phyloP scores from a whole-genome alignment of 2,113 vertebrate genomes.

The Genyomyrus donnyi region DNA sequence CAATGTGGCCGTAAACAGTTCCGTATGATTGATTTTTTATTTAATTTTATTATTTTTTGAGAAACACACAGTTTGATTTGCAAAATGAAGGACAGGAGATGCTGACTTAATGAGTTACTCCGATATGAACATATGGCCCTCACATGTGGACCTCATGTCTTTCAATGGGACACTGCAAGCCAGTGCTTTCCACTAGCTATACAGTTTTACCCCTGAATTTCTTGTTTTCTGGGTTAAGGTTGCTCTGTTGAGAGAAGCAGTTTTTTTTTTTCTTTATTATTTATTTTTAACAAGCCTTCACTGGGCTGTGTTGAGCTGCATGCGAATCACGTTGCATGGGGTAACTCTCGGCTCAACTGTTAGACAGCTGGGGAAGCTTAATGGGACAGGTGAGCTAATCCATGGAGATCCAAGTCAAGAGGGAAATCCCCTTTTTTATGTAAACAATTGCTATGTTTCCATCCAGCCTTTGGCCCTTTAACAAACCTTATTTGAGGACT shows the following conservation, averaged over 20 bases:
- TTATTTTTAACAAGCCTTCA: background rate
- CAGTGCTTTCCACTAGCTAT: background rate
- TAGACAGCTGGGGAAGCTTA: background rate
- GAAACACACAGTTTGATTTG: background rate
- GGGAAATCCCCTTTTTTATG: background rate
- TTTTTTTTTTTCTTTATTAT: background rate
- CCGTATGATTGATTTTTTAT: background rate
- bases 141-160: background rate
- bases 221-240: background rate
- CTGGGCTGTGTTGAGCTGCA: background rate
- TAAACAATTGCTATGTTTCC: background rate
- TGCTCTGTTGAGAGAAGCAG: background rate
- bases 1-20: background rate
- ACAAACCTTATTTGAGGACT: constrained; percentile 1
- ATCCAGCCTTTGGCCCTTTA: background rate
- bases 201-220: background rate
- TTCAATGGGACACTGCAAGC: background rate
- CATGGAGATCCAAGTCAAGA: background rate
- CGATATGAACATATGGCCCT: background rate
- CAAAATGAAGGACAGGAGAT: background rate
- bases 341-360: background rate
- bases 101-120: background rate
- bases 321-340: background rate
- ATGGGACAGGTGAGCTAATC: background rate
- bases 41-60: background rate